Evolutionary conservation across 2,797 vertebrate species (phyloP).

Genomic region (Notolepis coatsorum): DNA sequence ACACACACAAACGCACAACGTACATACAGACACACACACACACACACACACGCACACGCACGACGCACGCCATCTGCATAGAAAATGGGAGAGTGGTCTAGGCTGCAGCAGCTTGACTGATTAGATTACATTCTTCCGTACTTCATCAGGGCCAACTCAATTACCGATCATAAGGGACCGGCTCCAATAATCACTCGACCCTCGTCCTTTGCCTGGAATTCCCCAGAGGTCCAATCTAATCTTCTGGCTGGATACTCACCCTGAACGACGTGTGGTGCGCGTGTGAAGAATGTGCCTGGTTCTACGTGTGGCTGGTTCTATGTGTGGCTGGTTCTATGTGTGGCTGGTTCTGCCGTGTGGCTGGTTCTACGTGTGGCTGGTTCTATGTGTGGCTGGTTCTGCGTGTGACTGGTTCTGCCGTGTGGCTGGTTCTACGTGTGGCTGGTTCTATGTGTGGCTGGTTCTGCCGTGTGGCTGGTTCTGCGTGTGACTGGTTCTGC

Average conservation of each 20-base stretch:
- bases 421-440: slow-evolving; percentile 16
- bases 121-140: slow-evolving; percentile 68
- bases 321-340: slow-evolving; percentile 23
- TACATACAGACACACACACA: not conserved
- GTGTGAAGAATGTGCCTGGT: slow-evolving; percentile 18
- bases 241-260: slow-evolving; percentile 31
- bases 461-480: no score
- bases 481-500: not conserved
- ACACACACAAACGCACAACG: slow-evolving; percentile 1
- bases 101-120: slow-evolving; percentile 56
- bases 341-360: not conserved
- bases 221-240: slow-evolving; percentile 57
- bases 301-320: slow-evolving; percentile 1
- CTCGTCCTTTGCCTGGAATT: slow-evolving; percentile 52
- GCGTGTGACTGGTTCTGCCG: no score
- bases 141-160: slow-evolving; percentile 69
- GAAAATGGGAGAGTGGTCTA: slow-evolving; percentile 41
- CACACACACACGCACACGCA: slow-evolving; percentile 8
- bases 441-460: not conserved
- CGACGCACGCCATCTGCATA: slow-evolving; percentile 25
- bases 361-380: no score
- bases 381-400: slow-evolving; percentile 1
- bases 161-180: slow-evolving; percentile 60
- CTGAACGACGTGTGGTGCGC: slow-evolving; percentile 41
- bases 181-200: slow-evolving; percentile 55